Evolutionary conservation across 2,888 invertebrate species (phyloP).

Genomic region (Lochmaea crataegi): DNA sequence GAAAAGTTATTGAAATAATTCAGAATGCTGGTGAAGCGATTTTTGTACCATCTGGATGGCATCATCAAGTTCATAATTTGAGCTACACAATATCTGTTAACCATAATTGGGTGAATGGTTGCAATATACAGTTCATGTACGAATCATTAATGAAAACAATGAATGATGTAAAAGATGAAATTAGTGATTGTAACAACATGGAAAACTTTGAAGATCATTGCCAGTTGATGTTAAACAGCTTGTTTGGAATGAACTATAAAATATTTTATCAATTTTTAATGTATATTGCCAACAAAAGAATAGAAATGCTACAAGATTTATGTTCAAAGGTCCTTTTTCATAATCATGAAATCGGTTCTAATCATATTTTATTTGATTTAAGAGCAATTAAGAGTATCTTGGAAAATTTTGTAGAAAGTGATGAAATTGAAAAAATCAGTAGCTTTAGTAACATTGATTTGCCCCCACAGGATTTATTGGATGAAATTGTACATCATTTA

Average conservation of each 20-base stretch:
- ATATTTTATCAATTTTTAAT: conserved; percentile 76
- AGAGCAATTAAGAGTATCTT: conserved; percentile 63
- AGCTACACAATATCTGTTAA: conserved; percentile 96
- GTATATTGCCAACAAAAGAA: conserved; percentile 67
- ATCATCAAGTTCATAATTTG: conserved; percentile 95
- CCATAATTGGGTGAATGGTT: conserved; percentile 97
- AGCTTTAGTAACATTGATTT: conserved; percentile 54
- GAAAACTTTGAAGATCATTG: conserved; percentile 81
- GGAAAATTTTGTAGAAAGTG: conserved; percentile 61
- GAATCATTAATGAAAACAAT: conserved; percentile 73
- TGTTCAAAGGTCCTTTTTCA: conserved; percentile 59
- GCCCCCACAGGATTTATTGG: conserved; percentile 38
- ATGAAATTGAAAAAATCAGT: conserved; percentile 65
- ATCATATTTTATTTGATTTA: conserved; percentile 68
- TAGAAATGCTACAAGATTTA: conserved; percentile 63
- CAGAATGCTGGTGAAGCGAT: conserved; percentile 90
- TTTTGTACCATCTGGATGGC: conserved; percentile 97
- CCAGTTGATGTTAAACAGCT: conserved; percentile 81
- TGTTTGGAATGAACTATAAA: conserved; percentile 81
- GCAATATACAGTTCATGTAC: conserved; percentile 84
- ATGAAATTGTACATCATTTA: conserved; percentile 34
- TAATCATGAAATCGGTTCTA: conserved; percentile 63
- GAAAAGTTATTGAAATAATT: conserved; percentile 70
- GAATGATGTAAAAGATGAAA: conserved; percentile 78
- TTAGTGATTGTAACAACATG: conserved; percentile 81